Evolutionary conservation across 2,888 invertebrate genomes (phyloP), one percentile per base, ranked within the genome.

Genomic region (Laspeyria flexula): DNA sequence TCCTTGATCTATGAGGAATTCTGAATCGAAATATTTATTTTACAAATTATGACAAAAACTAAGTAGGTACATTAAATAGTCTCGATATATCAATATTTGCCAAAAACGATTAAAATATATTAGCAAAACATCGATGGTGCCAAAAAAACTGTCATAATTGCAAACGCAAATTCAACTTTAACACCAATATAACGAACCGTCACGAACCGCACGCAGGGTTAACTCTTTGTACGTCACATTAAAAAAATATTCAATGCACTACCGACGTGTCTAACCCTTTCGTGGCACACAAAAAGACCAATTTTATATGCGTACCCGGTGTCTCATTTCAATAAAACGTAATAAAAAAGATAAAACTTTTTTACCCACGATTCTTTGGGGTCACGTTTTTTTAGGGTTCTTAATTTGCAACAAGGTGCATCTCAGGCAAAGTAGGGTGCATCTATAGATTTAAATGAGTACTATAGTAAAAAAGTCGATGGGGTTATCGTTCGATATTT

Each of bases 371-470:
- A 81, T 73, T 77, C 84, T 88, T 88, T 87, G 81, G 91, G 92
- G 90, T 90, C 84, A 88, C 83, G 70, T 85, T 90, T 89, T 89
- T 90, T 90, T 77, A 76, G 57, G 76, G 81, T 84, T 85, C 87
- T 88, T 91, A 91, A 92, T 92, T 92, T 91, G 92, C 91, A 90
- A 91, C 92, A 91, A 92, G 92, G 92, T 92, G 91, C 90, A 92
- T 88, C 83, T 57, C 77, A 84, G 78, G 80, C 85, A 83, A 85
- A 73, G 83, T 81, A 85, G 84, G 87, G 89, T 84, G 43, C 71
- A 74, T 71, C 73, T 75, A 78, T 74, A 77, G 85, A 88, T 90
- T 88, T 83, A 86, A 89, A 91, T 90, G 85, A 86, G 88, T 85
- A 88, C 83, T 79, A 83, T 87, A 85, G 80, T 75, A 73, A 88